Evolutionary conservation across 2,113 vertebrate species (phyloP), one percentile per base, ranked within the genome.

Genomic region (Stigmatopora argus): DNA sequence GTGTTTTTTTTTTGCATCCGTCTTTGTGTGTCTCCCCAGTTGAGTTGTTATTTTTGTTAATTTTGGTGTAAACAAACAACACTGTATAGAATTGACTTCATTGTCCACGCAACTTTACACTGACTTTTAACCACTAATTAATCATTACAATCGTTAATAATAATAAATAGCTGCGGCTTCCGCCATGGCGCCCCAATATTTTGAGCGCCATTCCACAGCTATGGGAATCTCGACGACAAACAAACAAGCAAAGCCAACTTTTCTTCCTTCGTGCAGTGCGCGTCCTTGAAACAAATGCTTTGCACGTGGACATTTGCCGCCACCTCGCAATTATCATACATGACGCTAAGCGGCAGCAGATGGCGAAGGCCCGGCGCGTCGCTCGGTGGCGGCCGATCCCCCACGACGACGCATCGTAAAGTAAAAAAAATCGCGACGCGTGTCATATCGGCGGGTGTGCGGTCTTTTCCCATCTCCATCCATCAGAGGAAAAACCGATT

Each of bases 291-390:
- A 53, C 57, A 41, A 61, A 46, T 67, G n/a, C 57, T 10, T 46
- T 17, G 9, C 69, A 53, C 66, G 62, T 84, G 72, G 70, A 80
- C 66, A 74, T 72, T 78, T 65, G 72, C 86, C 77, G 68, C 75
- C 74, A 72, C 72, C 64, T 78, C 75, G 68, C 76, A 68, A 35
- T 67, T 77, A 26, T 66, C 73, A 86, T 72, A 87, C 62, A 35
- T 6, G 5, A 61, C 67, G 76, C 72, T 87, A 90, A 89, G 70
- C 48, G 73, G 64, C 65, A 86, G 69, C 89, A 89, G 84, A 90
- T 89, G 87, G 68, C 65, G 53, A 70, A 61, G 63, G 65, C 84
- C 70, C 62, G 76, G 82, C 75, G 70, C 70, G 75, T 67, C 57
- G 75, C 74, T 67, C 74, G 23, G 46, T 26, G 34, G 17, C 26